Evolutionary conservation across 2,797 vertebrate genomes (phyloP).

Genomic region (Lepus oiostolus): DNA sequence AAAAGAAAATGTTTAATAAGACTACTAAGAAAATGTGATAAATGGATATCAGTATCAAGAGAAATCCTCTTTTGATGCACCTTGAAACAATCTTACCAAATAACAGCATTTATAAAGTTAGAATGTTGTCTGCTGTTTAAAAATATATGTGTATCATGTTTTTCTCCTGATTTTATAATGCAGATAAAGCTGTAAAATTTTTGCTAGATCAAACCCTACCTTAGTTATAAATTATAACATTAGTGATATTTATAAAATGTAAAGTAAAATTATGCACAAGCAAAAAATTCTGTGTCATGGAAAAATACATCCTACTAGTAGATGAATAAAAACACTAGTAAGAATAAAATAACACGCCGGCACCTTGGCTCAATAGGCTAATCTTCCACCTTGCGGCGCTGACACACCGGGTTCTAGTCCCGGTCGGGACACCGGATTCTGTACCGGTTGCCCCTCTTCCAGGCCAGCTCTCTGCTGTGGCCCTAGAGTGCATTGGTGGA

Average conservation of each 20-base stretch:
- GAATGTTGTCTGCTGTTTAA: background rate
- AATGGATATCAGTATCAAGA: background rate
- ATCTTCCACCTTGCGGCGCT: no score
- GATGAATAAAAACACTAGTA: background rate
- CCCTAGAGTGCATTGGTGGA: no score
- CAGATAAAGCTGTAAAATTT: background rate
- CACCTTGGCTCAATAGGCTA: no score
- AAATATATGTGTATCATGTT: background rate
- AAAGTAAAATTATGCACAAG: background rate
- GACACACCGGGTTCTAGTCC: no score
- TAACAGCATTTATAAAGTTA: background rate
- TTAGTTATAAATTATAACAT: background rate
- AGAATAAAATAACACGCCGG: background rate
- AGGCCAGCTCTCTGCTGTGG: no score
- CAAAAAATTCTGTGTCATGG: background rate
- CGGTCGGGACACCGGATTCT: no score
- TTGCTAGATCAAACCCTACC: background rate
- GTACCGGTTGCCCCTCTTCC: no score
- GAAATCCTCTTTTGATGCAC: background rate
- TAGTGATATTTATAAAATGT: conserved; percentile 8
- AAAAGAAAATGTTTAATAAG: background rate
- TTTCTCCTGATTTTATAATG: background rate
- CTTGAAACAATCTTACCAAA: background rate
- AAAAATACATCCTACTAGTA: background rate
- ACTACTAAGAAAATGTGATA: background rate